These are phyloP conservation scores for Stegana nigrithorax DNA, from an alignment of 2,888 invertebrate species.

Conservation along the genomic window DNA sequence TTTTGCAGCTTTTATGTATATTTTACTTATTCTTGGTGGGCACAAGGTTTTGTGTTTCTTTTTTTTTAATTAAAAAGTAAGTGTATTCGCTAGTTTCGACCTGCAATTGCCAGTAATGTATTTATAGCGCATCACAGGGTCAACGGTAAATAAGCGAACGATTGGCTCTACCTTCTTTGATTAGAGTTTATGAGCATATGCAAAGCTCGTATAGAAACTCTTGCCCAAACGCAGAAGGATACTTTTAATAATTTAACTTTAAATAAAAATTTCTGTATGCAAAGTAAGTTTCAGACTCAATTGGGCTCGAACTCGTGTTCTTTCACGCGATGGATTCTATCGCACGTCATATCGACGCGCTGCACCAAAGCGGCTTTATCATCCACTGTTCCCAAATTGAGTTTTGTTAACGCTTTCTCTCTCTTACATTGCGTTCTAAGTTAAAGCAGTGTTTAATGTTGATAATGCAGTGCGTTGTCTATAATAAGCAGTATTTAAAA, in stretches of 20 bases:
- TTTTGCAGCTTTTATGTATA: background rate
- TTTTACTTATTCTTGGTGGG: background rate
- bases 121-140: conserved; percentile 49
- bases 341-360: background rate
- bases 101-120: conserved; percentile 46
- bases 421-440: background rate
- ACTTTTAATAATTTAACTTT: background rate
- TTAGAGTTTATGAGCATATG: conserved; percentile 57
- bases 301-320: conserved; percentile 33
- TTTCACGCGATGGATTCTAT: background rate
- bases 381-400: background rate
- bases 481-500: no score
- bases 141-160: conserved; percentile 64
- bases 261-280: background rate
- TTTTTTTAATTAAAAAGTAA: conserved; percentile 8
- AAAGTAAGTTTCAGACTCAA: background rate
- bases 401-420: background rate
- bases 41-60: background rate
- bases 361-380: background rate
- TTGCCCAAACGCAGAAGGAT: conserved; percentile 64
- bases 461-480: background rate
- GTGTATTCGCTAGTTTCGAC: conserved; percentile 57
- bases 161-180: conserved; percentile 66
- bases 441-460: background rate
- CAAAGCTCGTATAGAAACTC: conserved; percentile 54